phyloP scores from a whole-genome alignment of 2,888 invertebrate species.

The Lagria hirta region DNA sequence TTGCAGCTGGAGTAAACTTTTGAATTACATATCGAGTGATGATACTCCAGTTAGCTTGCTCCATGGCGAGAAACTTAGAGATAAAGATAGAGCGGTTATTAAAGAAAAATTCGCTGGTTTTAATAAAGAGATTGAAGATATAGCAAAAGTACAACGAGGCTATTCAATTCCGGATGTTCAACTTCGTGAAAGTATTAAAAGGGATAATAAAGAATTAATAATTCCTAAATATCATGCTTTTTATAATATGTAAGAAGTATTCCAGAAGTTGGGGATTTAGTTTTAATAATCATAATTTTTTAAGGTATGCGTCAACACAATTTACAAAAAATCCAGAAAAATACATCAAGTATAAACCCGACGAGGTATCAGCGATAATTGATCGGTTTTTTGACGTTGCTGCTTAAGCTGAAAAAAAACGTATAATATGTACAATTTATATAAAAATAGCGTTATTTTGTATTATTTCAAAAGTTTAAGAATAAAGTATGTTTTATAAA shows the following conservation, averaged over 20 bases:
- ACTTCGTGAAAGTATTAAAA: conserved; percentile 81
- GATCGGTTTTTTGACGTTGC: conserved; percentile 92
- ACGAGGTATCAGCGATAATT: conserved; percentile 79
- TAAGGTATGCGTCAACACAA: conserved; percentile 68
- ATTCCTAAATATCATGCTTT: conserved; percentile 84
- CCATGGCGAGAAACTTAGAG: conserved; percentile 70
- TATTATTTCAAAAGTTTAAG: too few species aligned
- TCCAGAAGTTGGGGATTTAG: too few species aligned
- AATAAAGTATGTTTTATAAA: too few species aligned
- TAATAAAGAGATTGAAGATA: conserved; percentile 94
- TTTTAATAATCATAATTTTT: conserved; percentile 34
- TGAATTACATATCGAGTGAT: conserved; percentile 72
- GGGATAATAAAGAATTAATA: conserved; percentile 86
- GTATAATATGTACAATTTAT: too few species aligned
- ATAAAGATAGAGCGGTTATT: conserved; percentile 80
- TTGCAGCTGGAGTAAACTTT: conserved; percentile 78
- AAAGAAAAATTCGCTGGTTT: conserved; percentile 91
- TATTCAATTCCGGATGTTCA: conserved; percentile 94
- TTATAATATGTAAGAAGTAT: conserved; percentile 64
- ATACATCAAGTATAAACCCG: conserved; percentile 87
- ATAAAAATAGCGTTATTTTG: too few species aligned
- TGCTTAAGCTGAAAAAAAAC: conserved; percentile 56
- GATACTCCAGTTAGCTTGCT: conserved; percentile 63
- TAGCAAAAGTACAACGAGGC: conserved; percentile 78
- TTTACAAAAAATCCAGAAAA: conserved; percentile 94